Evolutionary conservation across 2,113 vertebrate genomes (phyloP).

Genomic region (Drymodes brunneopygia): DNA sequence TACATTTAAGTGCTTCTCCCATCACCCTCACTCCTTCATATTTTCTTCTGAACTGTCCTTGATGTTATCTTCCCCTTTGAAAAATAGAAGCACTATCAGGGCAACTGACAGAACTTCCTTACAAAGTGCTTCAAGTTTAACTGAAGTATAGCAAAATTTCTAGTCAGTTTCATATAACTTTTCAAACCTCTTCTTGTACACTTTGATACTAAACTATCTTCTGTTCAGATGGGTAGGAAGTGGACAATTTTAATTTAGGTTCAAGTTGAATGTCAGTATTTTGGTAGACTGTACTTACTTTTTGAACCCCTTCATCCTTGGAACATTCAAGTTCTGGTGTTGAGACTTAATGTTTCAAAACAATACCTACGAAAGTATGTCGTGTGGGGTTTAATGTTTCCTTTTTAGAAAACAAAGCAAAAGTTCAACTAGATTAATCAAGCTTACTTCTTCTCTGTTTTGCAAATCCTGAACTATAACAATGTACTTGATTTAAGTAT

Average conservation of each 20-base stretch:
- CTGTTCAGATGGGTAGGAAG: neutral
- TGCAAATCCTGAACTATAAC: neutral
- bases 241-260: neutral
- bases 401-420: neutral
- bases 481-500: neutral
- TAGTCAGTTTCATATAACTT: neutral
- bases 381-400: neutral
- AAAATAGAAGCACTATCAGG: neutral
- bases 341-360: neutral
- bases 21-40: fast-evolving
- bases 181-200: fast-evolving
- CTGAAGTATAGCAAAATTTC: neutral
- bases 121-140: neutral
- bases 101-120: neutral
- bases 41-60: neutral
- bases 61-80: neutral
- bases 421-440: neutral
- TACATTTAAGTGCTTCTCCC: neutral
- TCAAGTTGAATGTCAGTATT: neutral
- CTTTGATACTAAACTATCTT: neutral
- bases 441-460: neutral
- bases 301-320: neutral
- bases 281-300: neutral
- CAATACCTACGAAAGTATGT: neutral
- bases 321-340: neutral